Base-by-base conservation (phyloP, 2,888 invertebrate species). In the Lymantria dispar region DNA sequence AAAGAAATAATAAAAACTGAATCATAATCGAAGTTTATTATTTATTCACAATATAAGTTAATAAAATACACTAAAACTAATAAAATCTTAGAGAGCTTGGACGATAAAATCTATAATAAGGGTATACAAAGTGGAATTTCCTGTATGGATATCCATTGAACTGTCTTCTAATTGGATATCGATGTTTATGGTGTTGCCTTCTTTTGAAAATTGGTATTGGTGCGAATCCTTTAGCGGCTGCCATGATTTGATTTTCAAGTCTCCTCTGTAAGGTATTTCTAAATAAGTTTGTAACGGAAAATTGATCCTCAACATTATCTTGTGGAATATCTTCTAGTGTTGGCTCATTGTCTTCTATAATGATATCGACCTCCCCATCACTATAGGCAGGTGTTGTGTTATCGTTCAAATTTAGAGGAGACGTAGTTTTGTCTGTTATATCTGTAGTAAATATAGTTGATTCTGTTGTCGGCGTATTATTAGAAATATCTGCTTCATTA, bases 71-170 rank as follows among this genome's bases (percentile, higher is more conserved):
- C 12, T 68, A 75, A 62, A n/a, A 50, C 56, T 76, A 86, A 66
- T 80, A 86, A 74, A 72, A 86, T 71, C 82, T 76, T 76, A 87
- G 83, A 84, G 85, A 86, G 81, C 85, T 81, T 56, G 84, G 85
- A 12, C 74, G 76, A 60, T 84, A 81, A 62, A 70, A 85, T 51
- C 74, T 57, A 47, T 83, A 84, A 52, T 83, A 83, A 1, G 85
- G 85, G 50, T 82, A 79, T 40, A 67, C 74, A 54, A 68, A 76
- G 43, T 76, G 74, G 11, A 74, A 70, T 58, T 75, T 76, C 47
- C 78, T 73, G 56, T 80, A 76, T 29, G 85, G 85, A 46, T 83
- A 79, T 11, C 70, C 74, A 53, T 67, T 75, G 42, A 72, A 82
- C 53, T 81, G 71, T 56, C 85, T 70, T 50, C 85, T 77, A 8